phyloP scores from a whole-genome alignment of 2,113 vertebrate genomes.

The Chaetura pelagica region DNA sequence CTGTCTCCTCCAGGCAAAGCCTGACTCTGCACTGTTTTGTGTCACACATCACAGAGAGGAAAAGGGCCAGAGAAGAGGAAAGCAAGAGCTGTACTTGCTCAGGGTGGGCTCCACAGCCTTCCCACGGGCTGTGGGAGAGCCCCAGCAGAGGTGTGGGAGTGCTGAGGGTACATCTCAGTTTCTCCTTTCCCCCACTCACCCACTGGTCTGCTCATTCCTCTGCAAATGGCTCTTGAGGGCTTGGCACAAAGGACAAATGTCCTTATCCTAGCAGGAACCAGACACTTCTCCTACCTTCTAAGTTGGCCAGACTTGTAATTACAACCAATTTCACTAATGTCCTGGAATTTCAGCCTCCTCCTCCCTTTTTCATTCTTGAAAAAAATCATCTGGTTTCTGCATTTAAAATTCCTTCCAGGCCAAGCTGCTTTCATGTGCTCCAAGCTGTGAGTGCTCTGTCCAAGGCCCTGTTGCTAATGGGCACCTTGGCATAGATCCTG shows the following conservation, averaged over 20 bases:
- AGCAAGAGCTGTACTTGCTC: background rate
- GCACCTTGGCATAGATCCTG: slow-evolving; percentile 15
- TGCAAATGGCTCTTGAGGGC: background rate
- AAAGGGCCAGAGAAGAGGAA: background rate
- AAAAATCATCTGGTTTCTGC: slow-evolving; percentile 26
- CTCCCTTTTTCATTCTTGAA: slow-evolving; percentile 16
- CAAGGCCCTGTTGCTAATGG: background rate
- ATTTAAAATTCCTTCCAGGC: slow-evolving; percentile 39
- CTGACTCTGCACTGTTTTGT: background rate
- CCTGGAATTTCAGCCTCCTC: slow-evolving; percentile 16
- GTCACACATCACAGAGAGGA: background rate
- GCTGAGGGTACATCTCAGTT: background rate
- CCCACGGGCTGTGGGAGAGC: background rate
- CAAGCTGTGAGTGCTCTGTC: background rate
- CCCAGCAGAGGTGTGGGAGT: background rate
- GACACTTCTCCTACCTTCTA: slow-evolving; percentile 42
- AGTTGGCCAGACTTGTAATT: slow-evolving; percentile 46
- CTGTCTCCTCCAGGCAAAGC: background rate
- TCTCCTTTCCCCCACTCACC: background rate
- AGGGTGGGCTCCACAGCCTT: background rate
- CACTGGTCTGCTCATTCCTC: background rate
- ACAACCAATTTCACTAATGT: slow-evolving; percentile 22
- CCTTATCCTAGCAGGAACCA: slow-evolving; percentile 4
- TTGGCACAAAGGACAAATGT: background rate
- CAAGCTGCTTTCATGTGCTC: background rate